These are phyloP conservation scores for Herpailurus yagouaroundi DNA, from an alignment of 2,113 vertebrate genomes.

Conservation along the genomic window DNA sequence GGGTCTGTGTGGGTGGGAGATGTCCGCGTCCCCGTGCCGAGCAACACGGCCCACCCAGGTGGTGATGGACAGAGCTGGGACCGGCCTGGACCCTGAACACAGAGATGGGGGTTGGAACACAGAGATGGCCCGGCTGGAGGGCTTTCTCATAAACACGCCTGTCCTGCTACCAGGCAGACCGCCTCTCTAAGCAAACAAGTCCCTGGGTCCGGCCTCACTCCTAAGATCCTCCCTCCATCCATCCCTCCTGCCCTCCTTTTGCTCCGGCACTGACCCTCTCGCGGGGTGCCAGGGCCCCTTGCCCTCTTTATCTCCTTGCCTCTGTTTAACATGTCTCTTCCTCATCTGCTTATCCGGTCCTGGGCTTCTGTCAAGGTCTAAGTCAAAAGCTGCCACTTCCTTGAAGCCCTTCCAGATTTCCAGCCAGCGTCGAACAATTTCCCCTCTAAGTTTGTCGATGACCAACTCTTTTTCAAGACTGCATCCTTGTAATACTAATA, in stretches of 20 bases:
- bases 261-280: not conserved
- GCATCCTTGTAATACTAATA: not conserved
- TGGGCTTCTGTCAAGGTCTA: not conserved
- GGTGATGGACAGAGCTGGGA: rapidly evolving
- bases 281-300: not conserved
- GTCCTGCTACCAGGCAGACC: not conserved
- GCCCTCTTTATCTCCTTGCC: not conserved
- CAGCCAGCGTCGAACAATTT: not conserved
- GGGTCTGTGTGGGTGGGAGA: not conserved
- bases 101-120: rapidly evolving
- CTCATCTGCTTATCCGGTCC: not conserved
- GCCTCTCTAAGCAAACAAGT: not conserved
- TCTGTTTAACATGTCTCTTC: not conserved
- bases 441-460: not conserved
- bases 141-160: not conserved
- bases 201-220: not conserved
- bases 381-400: not conserved
- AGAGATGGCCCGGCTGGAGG: not conserved
- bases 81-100: not conserved
- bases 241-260: no score
- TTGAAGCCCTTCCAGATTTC: not conserved
- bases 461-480: not conserved
- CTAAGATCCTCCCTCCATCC: no score
- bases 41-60: not conserved
- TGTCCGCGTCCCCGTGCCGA: not conserved